Evolutionary conservation across 1,140 invertebrate species (phyloP).

Genomic region (Bombus sylvicola): DNA sequence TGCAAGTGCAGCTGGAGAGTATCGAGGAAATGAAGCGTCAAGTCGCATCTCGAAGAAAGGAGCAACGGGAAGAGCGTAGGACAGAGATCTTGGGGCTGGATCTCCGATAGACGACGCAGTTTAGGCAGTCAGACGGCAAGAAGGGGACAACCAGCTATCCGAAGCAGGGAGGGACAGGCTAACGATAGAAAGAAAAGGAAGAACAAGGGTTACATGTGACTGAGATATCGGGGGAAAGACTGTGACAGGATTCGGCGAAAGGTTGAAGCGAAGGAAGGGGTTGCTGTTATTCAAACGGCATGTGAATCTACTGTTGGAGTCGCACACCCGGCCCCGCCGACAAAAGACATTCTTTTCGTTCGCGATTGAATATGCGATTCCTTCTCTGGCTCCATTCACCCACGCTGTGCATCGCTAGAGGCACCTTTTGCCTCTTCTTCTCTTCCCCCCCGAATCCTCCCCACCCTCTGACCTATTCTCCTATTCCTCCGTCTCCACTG

Average conservation of each 20-base stretch:
- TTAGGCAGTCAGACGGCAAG: conserved; percentile 18
- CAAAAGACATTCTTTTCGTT: conserved; percentile 57
- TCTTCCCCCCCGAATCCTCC: neutral
- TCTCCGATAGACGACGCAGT: conserved; percentile 17
- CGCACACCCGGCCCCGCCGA: conserved; percentile 26
- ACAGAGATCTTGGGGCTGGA: conserved; percentile 1
- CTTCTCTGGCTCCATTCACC: conserved; percentile 1
- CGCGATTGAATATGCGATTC: conserved; percentile 57
- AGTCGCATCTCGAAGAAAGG: neutral
- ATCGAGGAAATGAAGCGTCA: neutral
- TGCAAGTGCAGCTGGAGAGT: neutral
- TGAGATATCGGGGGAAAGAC: conserved; percentile 4
- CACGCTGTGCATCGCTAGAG: neutral
- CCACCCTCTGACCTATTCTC: neutral
- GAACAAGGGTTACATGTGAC: conserved; percentile 11
- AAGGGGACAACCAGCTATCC: conserved; percentile 10
- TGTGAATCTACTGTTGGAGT: conserved; percentile 21
- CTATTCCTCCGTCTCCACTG: neutral
- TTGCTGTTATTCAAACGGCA: conserved; percentile 42
- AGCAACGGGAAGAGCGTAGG: neutral
- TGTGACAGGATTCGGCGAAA: neutral
- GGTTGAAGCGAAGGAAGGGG: neutral
- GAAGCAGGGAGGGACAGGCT: neutral
- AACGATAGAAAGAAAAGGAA: neutral
- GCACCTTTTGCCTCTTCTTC: conserved; percentile 5